Conservation (phyloP, 1,140 invertebrate species). For the Asobara japonica region DNA sequence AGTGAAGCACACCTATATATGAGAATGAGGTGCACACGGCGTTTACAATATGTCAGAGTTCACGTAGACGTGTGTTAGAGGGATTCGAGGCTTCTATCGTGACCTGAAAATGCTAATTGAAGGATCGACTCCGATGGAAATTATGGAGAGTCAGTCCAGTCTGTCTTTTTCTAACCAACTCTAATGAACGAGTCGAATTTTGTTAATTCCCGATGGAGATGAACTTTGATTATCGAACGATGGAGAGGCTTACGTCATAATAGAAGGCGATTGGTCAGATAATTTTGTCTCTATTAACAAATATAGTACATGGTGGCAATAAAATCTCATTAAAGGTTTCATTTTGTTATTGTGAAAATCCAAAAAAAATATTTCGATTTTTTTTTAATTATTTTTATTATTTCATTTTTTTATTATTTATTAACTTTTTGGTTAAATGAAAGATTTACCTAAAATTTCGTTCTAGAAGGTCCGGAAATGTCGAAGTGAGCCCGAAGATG, state of each 20-base stretch:
- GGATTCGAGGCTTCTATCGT: constrained; percentile 34
- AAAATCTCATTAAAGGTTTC: too few relatives aligned
- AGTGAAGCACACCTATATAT: constrained; percentile 23
- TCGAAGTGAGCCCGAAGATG: too few relatives aligned
- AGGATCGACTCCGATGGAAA: constrained; percentile 42
- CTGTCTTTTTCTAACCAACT: neutral
- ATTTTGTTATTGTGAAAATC: too few relatives aligned
- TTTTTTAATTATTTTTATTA: too few relatives aligned
- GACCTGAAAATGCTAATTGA: constrained; percentile 63
- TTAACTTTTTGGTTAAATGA: too few relatives aligned
- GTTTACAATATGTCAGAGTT: neutral
- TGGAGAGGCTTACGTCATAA: neutral
- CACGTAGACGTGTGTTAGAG: constrained; percentile 42
- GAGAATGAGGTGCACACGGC: neutral
- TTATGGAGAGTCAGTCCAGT: neutral
- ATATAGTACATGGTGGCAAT: too few relatives aligned
- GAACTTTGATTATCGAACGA: constrained; percentile 32
- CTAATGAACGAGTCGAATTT: constrained; percentile 7
- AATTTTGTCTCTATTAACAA: too few relatives aligned
- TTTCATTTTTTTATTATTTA: too few relatives aligned
- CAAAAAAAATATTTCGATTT: too few relatives aligned
- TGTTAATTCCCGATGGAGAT: constrained; percentile 28
- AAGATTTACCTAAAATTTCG: too few relatives aligned
- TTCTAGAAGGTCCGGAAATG: too few relatives aligned
- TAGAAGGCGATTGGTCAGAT: too few relatives aligned